A percentile compares a stretch with the other conserved stretches of the same genome.
phyloP scores from a whole-genome alignment of 1,140 invertebrate species.

The Bombus balteatus region DNA sequence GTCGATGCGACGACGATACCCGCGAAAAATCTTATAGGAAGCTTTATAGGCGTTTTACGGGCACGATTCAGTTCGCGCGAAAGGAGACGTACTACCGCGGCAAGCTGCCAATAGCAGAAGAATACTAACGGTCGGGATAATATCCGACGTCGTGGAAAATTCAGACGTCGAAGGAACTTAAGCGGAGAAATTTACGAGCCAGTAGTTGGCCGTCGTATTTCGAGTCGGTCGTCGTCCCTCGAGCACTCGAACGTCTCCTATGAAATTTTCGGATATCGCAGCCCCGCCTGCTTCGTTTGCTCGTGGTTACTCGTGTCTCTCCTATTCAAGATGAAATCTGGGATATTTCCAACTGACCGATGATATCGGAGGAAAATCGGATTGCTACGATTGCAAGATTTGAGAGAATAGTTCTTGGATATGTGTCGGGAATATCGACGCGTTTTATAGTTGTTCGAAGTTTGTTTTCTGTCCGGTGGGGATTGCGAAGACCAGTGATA shows the following conservation, averaged over 20 bases:
- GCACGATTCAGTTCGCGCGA: background rate
- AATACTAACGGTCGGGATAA: constrained; percentile 28
- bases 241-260: background rate
- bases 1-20: background rate
- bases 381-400: background rate
- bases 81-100: constrained; percentile 6
- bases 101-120: constrained; percentile 18
- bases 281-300: background rate
- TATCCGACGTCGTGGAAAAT: constrained; percentile 48
- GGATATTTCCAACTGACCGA: background rate
- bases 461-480: background rate
- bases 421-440: background rate
- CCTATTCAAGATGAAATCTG: background rate
- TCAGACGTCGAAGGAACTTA: constrained; percentile 22
- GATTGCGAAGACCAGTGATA: background rate
- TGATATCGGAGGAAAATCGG: background rate
- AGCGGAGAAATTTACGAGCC: constrained; percentile 34
- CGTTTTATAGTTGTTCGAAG: background rate
- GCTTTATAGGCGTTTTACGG: constrained; percentile 44
- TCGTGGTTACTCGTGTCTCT: background rate
- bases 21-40: background rate
- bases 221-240: background rate
- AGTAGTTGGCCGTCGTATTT: constrained; percentile 7
- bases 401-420: background rate
- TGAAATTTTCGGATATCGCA: constrained; percentile 19